Evolutionary conservation across 1,140 invertebrate species (phyloP).

Genomic region (Platorchestia sp.): DNA sequence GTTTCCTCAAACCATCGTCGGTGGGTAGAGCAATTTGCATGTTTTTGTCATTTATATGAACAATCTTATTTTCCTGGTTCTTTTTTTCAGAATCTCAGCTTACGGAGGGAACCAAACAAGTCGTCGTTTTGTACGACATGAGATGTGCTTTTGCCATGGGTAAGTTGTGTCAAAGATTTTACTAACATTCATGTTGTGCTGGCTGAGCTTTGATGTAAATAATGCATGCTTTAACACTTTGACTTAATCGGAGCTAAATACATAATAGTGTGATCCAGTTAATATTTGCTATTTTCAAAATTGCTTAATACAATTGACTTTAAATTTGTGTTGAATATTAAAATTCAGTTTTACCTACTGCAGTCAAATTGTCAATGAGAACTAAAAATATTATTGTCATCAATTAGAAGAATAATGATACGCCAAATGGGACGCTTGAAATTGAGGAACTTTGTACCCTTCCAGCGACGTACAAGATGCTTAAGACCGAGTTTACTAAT

Average conservation of each 20-base stretch:
- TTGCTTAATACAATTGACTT: too few relatives aligned
- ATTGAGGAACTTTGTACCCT: too few relatives aligned
- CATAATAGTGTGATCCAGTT: background rate
- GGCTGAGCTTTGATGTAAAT: background rate
- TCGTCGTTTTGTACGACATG: background rate
- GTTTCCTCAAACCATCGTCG: too few relatives aligned
- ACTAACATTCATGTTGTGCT: background rate
- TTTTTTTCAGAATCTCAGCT: background rate
- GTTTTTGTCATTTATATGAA: background rate
- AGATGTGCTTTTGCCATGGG: slow-evolving; percentile 30
- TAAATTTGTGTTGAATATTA: too few relatives aligned
- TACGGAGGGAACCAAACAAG: background rate
- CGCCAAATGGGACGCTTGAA: background rate
- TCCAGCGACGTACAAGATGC: too few relatives aligned
- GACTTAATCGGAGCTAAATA: background rate
- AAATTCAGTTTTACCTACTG: too few relatives aligned
- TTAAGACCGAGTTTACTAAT: too few relatives aligned
- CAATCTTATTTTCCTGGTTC: background rate
- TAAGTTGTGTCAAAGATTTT: background rate
- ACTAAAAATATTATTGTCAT: background rate
- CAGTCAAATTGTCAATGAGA: too few relatives aligned
- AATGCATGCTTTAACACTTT: background rate
- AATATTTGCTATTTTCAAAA: too few relatives aligned
- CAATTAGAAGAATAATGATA: background rate
- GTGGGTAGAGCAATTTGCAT: too few relatives aligned